Evolutionary conservation across 2,888 invertebrate genomes (phyloP), one percentile per base, ranked within the genome.

Genomic region (Crioceris asparagi): DNA sequence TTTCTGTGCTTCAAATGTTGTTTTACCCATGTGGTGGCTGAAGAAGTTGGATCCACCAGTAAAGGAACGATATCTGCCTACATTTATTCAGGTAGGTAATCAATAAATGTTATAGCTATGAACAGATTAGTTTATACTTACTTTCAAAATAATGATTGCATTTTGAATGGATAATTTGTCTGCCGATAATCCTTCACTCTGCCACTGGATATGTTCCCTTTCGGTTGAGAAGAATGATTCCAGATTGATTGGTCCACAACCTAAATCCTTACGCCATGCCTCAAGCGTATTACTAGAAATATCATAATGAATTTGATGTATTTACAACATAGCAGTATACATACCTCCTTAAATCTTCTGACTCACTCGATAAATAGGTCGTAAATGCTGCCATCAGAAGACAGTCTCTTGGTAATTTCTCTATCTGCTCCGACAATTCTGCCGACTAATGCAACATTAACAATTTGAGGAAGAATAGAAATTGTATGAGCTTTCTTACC

Each of bases 11-110:
- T 74, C 2, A 86, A 63, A 54, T 84, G 79, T 29, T 72, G 72
- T 51, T 75, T 76, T 1, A 94, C 65, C 94, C 94, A 94, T 21
- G 75, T 69, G 1, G 80, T 71, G 0, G 91, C 88, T 6, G 81
- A 75, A 3, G 83, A 82, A 1, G 90, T 85, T 1, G 97, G 91
- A 65, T 98, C 97, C 29, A 97, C 71, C 27, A 97, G 68, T 36
- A 93, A 70, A 0, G 93, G 86, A 1, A 79, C 73, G 49, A 77
- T 70, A 17, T 73, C 72, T 6, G 52, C 48, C 61, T 62, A 41
- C 21, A 55, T 56, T 40, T 14, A 31, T 30, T 17, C 2, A 35
- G 16, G 14, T 17, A 27, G n/a, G n/a, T 14, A 2, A 11, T 39
- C 11, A 35, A 27, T 10, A 25, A 18, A 37, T 10, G 21, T 35